Evolutionary conservation across 2,113 vertebrate species (phyloP), one percentile per base, ranked within the genome.

Genomic region (Hydrochoerus hydrochaeris): DNA sequence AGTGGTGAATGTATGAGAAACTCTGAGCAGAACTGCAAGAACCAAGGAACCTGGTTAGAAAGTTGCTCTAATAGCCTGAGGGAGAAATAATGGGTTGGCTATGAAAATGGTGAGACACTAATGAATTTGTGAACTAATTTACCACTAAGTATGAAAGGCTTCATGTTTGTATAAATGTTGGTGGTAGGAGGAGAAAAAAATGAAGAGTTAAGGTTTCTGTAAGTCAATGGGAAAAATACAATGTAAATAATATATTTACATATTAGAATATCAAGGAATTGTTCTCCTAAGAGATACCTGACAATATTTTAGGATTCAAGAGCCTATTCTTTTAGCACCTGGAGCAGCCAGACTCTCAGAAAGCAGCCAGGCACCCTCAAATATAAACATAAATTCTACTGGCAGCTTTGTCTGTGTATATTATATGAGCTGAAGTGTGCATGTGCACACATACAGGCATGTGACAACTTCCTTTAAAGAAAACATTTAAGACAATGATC

Each of bases 121-220:
- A 85, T 87, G 52, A 44, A 82, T 81, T 75, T 52, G 63, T 85
- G 71, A 94, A 32, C 41, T 78, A 92, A 63, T 88, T 94, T 94
- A 96, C 8, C 57, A 81, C 28, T 75, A 75, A 35, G 81, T 95
- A 85, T 90, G 73, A 60, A 95, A 44, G 58, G 30, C n/a, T 82
- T 90, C 17, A 22, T 93, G 65, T 77, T 7, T 96, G 71, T 91
- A 28, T 69, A 5, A 11, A 78, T 85, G 32, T 41, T 17, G 28
- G 16, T 78, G 28, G 71, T 90, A 73, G 41, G 7, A 58, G 16
- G 38, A 62, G 28, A 75, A 86, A 95, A 94, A 80, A 85, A 35
- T 83, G 87, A 92, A 65, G n/a, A 65, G 63, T 86, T 46, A 94
- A 35, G 88, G 88, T 88, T 73, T 77, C 63, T 91, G 41, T 94